Conservation (phyloP, 2,113 vertebrate genomes). For the Phalacrocorax aristotelis region DNA sequence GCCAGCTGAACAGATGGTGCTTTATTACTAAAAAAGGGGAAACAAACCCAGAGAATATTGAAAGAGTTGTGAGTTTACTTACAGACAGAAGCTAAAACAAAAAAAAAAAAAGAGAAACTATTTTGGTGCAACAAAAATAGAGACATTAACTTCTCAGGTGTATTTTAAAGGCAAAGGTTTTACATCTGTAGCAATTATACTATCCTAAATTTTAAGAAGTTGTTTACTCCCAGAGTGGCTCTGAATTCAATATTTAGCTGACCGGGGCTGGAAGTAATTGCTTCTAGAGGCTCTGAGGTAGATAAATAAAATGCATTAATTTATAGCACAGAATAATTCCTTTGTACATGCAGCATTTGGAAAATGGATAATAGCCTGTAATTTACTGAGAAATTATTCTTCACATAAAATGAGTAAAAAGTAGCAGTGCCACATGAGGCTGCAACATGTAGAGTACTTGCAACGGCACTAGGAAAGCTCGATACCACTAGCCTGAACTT, state of each 20-base stretch:
- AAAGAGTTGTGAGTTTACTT: neutral
- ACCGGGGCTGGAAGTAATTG: neutral
- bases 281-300: neutral
- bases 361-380: neutral
- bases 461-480: neutral
- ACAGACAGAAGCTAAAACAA: neutral
- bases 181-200: neutral
- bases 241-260: neutral
- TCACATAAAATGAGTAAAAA: neutral
- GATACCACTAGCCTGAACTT: neutral
- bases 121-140: neutral
- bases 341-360: neutral
- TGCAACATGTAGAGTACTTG: neutral
- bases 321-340: neutral
- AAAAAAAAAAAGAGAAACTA: too few relatives aligned
- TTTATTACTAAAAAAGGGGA: neutral
- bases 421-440: neutral
- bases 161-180: neutral
- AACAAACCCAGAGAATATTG: neutral
- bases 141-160: neutral
- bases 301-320: conserved; percentile 14
- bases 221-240: neutral
- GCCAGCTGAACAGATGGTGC: neutral
- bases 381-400: neutral
- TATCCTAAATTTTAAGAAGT: neutral